A percentile compares a stretch with the other conserved stretches of the same genome.
phyloP scores from a whole-genome alignment of 1,140 invertebrate species.

The Lasioglossum baleicum region DNA sequence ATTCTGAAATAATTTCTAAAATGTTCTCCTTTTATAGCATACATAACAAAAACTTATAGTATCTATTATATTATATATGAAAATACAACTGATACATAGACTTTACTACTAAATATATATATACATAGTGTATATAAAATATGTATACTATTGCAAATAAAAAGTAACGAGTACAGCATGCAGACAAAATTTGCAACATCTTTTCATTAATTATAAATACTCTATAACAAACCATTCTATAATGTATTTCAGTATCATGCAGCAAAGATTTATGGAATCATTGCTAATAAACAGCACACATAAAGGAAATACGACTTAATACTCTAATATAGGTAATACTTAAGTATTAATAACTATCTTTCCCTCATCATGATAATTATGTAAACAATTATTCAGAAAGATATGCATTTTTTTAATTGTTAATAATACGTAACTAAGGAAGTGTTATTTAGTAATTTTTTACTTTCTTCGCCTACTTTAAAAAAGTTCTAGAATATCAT shows the following conservation, averaged over 20 bases:
- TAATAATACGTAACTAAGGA: constrained; percentile 55
- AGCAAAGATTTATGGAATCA: constrained; percentile 57
- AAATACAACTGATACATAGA: constrained; percentile 33
- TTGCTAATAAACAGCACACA: constrained; percentile 33
- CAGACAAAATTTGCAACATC: constrained; percentile 18
- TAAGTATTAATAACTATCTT: constrained; percentile 58
- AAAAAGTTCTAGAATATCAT: constrained; percentile 53
- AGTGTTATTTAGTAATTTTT: constrained; percentile 29
- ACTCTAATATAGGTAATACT: constrained; percentile 53
- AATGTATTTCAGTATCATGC: constrained; percentile 55
- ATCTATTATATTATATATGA: constrained; percentile 19
- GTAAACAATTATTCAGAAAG: constrained; percentile 58
- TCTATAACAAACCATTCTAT: constrained; percentile 30
- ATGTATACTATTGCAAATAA: constrained; percentile 19
- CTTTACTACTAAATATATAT: neutral
- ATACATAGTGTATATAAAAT: constrained; percentile 7
- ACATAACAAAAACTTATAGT: constrained; percentile 26
- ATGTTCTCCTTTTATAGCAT: constrained; percentile 7
- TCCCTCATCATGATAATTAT: constrained; percentile 49
- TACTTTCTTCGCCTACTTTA: constrained; percentile 30
- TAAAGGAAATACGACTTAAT: constrained; percentile 52
- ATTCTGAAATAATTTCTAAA: constrained; percentile 49
- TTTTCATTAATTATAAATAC: constrained; percentile 28
- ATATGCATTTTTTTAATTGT: constrained; percentile 64
- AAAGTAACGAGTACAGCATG: constrained; percentile 31